These are phyloP conservation scores for Halocaridina rubra DNA, from an alignment of 2,888 invertebrate genomes.

Conservation along the genomic window DNA sequence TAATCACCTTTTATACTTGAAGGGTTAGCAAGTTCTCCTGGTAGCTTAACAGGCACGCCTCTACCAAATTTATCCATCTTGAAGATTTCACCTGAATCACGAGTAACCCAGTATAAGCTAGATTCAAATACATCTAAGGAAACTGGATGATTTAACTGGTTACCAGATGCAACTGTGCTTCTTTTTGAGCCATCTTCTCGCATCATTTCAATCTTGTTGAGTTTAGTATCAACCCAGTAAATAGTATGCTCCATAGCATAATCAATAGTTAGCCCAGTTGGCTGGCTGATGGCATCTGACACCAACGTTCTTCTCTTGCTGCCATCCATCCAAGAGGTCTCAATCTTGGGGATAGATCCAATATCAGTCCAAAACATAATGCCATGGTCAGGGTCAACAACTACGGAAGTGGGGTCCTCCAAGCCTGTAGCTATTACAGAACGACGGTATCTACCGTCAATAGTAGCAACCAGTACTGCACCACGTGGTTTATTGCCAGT, in stretches of 20 bases:
- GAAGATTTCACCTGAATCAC: conserved; percentile 86
- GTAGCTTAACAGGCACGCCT: conserved; percentile 86
- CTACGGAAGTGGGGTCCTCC: conserved; percentile 89
- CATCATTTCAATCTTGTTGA: conserved; percentile 89
- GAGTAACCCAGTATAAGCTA: conserved; percentile 91
- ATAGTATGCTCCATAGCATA: conserved; percentile 88
- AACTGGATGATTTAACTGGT: conserved; percentile 79
- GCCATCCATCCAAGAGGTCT: conserved; percentile 97
- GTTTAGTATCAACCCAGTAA: conserved; percentile 96
- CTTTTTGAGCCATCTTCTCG: conserved; percentile 83
- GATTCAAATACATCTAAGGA: conserved; percentile 91
- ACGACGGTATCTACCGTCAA: conserved; percentile 89
- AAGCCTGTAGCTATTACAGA: conserved; percentile 78
- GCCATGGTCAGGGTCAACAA: conserved; percentile 86
- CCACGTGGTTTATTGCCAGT: conserved; percentile 71
- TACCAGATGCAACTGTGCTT: conserved; percentile 64
- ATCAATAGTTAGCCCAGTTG: conserved; percentile 91
- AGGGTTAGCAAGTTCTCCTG: conserved; percentile 86
- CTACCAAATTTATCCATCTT: conserved; percentile 96
- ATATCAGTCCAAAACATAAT: conserved; percentile 93
- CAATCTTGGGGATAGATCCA: conserved; percentile 91
- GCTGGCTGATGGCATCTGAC: conserved; percentile 84
- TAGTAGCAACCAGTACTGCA: conserved; percentile 84
- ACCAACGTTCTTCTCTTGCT: conserved; percentile 85
- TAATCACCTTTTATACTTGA: conserved; percentile 78